A percentile compares a stretch with the other conserved stretches of the same genome.
These are phyloP conservation scores for Drosophila lacicola DNA, from an alignment of 2,888 invertebrate genomes.

Conservation along the genomic window DNA sequence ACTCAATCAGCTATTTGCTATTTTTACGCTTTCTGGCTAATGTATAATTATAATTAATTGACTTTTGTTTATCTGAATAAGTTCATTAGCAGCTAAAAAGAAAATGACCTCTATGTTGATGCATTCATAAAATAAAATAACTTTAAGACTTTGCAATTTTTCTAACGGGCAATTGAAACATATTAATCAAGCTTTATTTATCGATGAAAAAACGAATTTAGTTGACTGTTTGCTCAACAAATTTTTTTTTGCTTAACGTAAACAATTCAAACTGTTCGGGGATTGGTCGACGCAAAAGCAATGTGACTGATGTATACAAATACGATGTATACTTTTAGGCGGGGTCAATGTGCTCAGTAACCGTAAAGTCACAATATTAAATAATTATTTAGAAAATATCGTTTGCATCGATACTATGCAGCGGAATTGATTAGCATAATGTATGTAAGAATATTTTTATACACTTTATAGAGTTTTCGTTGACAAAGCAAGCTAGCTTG, in stretches of 20 bases:
- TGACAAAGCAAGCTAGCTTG: background rate
- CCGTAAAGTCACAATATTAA: background rate
- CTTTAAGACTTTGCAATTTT: background rate
- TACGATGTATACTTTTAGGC: constrained; percentile 22
- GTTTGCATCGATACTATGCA: too few relatives aligned
- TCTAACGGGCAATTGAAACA: background rate
- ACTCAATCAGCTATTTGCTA: constrained; percentile 5
- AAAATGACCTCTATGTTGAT: background rate
- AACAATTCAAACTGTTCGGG: too few relatives aligned
- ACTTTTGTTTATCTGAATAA: background rate
- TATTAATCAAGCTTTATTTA: background rate
- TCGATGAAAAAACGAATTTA: background rate
- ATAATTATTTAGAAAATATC: background rate
- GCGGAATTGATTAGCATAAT: too few relatives aligned
- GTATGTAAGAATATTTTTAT: too few relatives aligned
- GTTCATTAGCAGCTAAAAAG: background rate
- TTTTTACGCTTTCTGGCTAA: constrained; percentile 11
- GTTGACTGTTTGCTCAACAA: background rate
- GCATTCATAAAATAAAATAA: background rate
- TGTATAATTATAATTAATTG: constrained; percentile 1
- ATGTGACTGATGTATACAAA: too few relatives aligned
- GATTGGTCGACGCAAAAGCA: too few relatives aligned
- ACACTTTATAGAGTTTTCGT: too few relatives aligned
- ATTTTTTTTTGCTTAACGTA: too few relatives aligned
- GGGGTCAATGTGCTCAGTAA: background rate